These are phyloP conservation scores for Diprion similis DNA, from an alignment of 1,140 invertebrate genomes.

Conservation along the genomic window DNA sequence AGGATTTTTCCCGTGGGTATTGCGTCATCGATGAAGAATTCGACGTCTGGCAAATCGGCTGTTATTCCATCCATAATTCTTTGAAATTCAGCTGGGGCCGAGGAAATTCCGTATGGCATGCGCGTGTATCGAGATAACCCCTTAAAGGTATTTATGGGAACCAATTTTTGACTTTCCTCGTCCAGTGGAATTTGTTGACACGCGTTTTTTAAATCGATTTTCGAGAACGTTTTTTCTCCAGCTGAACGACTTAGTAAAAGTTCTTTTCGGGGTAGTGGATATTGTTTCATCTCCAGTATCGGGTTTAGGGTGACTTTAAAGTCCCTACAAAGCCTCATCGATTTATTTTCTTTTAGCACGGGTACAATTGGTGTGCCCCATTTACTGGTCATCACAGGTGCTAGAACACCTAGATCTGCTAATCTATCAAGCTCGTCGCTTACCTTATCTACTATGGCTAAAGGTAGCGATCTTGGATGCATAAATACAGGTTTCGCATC, in stretches of 20 bases:
- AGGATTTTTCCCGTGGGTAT: constrained; percentile 18
- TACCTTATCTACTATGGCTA: constrained; percentile 16
- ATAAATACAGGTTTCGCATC: constrained; percentile 12
- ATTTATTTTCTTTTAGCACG: constrained; percentile 39
- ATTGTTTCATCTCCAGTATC: constrained; percentile 12
- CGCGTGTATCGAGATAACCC: constrained; percentile 42
- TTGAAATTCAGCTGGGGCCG: constrained; percentile 31
- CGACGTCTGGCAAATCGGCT: constrained; percentile 23
- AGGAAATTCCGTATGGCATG: constrained; percentile 45
- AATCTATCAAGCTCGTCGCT: constrained; percentile 13
- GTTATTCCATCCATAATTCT: constrained; percentile 25
- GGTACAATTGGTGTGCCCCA: constrained; percentile 47
- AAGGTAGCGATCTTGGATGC: constrained; percentile 12
- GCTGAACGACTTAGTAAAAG: constrained; percentile 14
- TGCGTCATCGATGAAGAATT: constrained; percentile 29
- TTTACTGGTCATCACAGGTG: constrained; percentile 3
- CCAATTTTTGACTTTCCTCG: constrained; percentile 34
- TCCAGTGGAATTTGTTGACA: constrained; percentile 31
- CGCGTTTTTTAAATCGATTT: constrained; percentile 18
- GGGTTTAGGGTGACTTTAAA: constrained; percentile 25
- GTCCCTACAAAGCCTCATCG: constrained; percentile 39
- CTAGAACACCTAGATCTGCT: not conserved
- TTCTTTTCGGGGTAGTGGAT: constrained; percentile 15
- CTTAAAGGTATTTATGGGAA: constrained; percentile 44
- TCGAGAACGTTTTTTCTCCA: not conserved